Evolutionary conservation across 2,113 vertebrate genomes (phyloP).

Genomic region (Tetraodon nigroviridis): DNA sequence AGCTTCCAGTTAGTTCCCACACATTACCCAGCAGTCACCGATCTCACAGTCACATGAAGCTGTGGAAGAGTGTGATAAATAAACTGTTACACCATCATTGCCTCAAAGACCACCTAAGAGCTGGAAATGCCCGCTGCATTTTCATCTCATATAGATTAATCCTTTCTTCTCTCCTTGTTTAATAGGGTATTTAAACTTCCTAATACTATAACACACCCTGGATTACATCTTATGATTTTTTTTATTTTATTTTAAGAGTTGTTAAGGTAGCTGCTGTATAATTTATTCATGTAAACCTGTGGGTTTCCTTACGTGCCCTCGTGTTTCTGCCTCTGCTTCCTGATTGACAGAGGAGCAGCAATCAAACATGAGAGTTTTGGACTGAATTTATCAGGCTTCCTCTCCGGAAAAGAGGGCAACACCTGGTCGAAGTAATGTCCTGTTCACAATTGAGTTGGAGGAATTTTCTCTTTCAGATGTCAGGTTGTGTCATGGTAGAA

Average conservation of each 20-base stretch:
- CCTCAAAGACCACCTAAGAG: no score
- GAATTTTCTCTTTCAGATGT: constrained; percentile 55
- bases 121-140: no score
- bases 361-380: constrained; percentile 22
- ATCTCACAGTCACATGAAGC: constrained; percentile 1
- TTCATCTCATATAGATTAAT: no score
- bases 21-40: neutral
- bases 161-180: no score
- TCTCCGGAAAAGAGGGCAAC: constrained; percentile 56
- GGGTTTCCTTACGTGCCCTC: no score
- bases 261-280: neutral
- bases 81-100: no score
- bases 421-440: constrained; percentile 41
- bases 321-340: constrained; percentile 15
- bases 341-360: constrained; percentile 18
- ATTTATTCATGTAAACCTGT: constrained; percentile 3
- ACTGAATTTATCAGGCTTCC: constrained; percentile 56
- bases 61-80: no score
- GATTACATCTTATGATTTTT: no score
- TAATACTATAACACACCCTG: no score
- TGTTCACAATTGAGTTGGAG: neutral
- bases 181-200: no score
- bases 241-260: no score
- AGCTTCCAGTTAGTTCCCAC: constrained; percentile 1
- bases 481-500: constrained; percentile 15